These are phyloP conservation scores for Diuraphis noxia DNA, from an alignment of 1,140 invertebrate species.

Conservation along the genomic window DNA sequence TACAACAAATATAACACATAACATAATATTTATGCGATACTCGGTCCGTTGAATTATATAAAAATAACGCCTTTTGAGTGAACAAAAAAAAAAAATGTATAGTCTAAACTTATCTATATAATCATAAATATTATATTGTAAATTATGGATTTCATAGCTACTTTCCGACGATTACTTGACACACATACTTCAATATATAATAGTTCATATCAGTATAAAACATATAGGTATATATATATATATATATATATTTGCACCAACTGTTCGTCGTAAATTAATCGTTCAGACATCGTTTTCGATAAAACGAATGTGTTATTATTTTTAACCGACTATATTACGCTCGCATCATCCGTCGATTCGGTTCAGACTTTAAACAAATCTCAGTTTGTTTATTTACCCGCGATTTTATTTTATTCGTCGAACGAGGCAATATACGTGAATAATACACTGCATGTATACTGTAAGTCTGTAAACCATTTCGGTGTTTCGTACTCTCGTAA, in stretches of 20 bases:
- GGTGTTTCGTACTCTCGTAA: background rate
- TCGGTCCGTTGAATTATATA: background rate
- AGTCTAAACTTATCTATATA: background rate
- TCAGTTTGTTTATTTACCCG: background rate
- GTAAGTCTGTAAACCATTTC: background rate
- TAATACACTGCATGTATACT: background rate
- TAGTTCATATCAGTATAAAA: background rate
- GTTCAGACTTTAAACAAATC: background rate
- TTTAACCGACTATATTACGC: background rate
- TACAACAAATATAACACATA: background rate
- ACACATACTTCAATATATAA: background rate
- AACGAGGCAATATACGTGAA: background rate
- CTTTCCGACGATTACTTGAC: background rate
- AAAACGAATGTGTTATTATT: constrained; percentile 1
- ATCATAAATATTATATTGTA: no score
- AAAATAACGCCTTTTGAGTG: background rate
- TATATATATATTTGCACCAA: background rate
- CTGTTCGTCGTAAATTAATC: constrained; percentile 4
- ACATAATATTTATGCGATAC: background rate
- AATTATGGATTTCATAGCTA: background rate
- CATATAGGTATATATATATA: no score
- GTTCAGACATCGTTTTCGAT: background rate
- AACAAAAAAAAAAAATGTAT: background rate
- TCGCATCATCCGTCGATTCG: background rate
- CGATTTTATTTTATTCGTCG: background rate